Conservation (phyloP, 23 tunicate genomes). For the Phallusia fumigata region DNA sequence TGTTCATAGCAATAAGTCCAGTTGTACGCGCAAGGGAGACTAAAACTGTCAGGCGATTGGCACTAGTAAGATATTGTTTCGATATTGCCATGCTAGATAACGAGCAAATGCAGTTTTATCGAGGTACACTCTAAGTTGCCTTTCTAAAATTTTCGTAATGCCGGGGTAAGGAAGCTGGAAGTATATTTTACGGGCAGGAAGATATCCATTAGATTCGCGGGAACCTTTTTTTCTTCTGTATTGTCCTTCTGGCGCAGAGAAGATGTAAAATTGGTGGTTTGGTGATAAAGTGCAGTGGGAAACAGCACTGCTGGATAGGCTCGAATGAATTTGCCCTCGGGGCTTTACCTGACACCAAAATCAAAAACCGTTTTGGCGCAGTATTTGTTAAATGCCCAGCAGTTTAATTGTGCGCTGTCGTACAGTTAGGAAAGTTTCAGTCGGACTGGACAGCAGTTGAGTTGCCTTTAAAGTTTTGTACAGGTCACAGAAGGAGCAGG, state of each 20-base stretch:
- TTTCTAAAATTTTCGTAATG: background rate
- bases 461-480: too few relatives aligned
- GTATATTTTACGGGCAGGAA: slow-evolving; percentile 2
- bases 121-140: background rate
- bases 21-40: too few relatives aligned
- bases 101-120: too few relatives aligned
- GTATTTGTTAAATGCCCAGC: slow-evolving; percentile 12
- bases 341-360: slow-evolving; percentile 8
- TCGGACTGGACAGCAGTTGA: too few relatives aligned
- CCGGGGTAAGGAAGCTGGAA: background rate
- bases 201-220: background rate
- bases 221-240: background rate
- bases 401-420: background rate
- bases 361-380: background rate
- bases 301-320: slow-evolving; percentile 7
- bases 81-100: too few relatives aligned
- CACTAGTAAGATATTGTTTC: too few relatives aligned
- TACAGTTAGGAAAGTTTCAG: background rate
- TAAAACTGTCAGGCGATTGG: too few relatives aligned
- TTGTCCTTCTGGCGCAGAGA: background rate
- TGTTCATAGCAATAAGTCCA: too few relatives aligned
- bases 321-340: slow-evolving; percentile 7
- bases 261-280: slow-evolving; percentile 4
- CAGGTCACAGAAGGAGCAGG: too few relatives aligned
- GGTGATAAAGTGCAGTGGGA: slow-evolving; percentile 14